phyloP scores from a whole-genome alignment of 2,113 vertebrate species.

The Ochotona curzoniae region DNA sequence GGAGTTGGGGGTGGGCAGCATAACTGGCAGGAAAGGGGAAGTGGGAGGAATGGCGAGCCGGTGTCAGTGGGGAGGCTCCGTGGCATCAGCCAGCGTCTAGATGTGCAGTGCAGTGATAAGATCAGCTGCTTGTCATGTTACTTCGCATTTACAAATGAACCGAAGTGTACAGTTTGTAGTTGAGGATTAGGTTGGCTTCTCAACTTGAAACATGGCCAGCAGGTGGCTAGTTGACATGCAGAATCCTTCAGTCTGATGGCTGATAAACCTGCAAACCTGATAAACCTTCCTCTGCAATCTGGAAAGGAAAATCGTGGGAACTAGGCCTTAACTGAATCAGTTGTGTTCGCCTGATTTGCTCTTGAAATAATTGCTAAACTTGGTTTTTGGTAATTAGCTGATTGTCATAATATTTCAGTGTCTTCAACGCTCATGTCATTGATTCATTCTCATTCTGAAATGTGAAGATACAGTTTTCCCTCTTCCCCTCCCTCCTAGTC shows the following conservation, averaged over 20 bases:
- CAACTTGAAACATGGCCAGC: neutral
- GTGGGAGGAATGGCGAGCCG: neutral
- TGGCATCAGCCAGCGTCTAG: neutral
- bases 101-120: accelerated
- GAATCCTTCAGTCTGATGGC: neutral
- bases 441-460: neutral
- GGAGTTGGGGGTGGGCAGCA: neutral
- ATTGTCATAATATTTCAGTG: neutral
- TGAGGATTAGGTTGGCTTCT: neutral
- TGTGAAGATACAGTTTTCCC: neutral
- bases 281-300: neutral
- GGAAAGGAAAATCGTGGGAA: neutral
- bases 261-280: neutral
- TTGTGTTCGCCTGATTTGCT: neutral
- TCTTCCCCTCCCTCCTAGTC: accelerated
- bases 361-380: neutral
- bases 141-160: slow-evolving; percentile 4
- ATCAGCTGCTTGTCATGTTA: neutral
- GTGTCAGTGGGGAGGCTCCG: accelerated
- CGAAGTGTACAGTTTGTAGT: neutral
- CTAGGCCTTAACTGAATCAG: neutral
- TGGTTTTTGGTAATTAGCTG: neutral
- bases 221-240: accelerated
- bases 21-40: neutral
- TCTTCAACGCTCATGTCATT: neutral